Conservation (phyloP, 2,888 invertebrate genomes). For the Caenorhabditis uteleia region DNA sequence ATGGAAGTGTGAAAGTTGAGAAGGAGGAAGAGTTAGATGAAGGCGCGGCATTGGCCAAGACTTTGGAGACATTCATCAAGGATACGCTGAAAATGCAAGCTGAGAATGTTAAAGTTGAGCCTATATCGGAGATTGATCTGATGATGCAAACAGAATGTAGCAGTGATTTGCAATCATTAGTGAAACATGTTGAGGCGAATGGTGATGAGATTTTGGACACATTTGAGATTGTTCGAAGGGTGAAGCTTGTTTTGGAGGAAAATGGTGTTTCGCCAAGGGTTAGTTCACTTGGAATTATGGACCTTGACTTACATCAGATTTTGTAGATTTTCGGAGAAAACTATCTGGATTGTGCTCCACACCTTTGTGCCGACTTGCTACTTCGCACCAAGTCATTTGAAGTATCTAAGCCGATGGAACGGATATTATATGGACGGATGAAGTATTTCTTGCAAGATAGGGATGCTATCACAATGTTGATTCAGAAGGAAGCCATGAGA, state of each 20-base stretch:
- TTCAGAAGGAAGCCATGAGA: conserved; percentile 1
- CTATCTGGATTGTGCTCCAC: conserved; percentile 89
- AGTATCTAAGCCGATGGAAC: conserved; percentile 73
- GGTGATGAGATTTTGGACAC: conserved; percentile 20
- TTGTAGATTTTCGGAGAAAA: conserved; percentile 85
- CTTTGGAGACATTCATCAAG: conserved; percentile 12
- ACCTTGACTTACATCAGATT: conserved; percentile 6
- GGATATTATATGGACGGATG: conserved; percentile 41
- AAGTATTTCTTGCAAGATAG: conserved; percentile 36
- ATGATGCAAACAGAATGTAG: conserved; percentile 18
- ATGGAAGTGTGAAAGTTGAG: conserved; percentile 1
- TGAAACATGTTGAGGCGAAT: conserved; percentile 13
- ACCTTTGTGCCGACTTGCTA: conserved; percentile 88
- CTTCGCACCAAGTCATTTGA: conserved; percentile 99
- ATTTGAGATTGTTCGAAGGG: conserved; percentile 17
- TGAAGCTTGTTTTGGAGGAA: conserved; percentile 14
- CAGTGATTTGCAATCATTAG: conserved; percentile 2
- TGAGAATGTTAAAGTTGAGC: conserved; percentile 5
- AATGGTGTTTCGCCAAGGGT: conserved; percentile 20
- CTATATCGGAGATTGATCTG: conserved; percentile 20
- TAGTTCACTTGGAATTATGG: too few species aligned
- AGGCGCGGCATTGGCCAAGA: conserved; percentile 25
- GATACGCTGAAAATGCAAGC: too few species aligned
- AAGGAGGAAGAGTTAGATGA: conserved; percentile 11
- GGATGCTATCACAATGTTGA: conserved; percentile 14